These are phyloP conservation scores for Ptychadena robeensis DNA, from an alignment of 2,797 vertebrate genomes.

Conservation along the genomic window DNA sequence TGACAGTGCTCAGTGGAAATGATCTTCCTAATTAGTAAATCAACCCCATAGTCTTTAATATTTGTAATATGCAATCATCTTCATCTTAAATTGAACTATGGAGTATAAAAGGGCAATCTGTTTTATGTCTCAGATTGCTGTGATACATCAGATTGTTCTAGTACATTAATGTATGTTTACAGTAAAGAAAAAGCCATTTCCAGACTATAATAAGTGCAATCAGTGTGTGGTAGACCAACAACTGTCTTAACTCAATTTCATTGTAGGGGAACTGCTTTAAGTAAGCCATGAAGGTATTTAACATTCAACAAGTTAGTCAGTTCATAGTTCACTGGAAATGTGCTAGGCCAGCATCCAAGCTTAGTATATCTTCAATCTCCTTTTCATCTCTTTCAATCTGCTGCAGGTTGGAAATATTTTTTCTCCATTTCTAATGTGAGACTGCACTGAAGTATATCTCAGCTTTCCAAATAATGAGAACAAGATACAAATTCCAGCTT, in stretches of 20 bases:
- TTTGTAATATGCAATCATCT: not conserved
- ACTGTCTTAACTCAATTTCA: not conserved
- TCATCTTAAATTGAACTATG: no score
- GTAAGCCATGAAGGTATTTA: conserved; percentile 32
- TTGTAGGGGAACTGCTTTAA: not conserved
- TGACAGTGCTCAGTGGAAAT: no score
- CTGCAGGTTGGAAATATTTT: conserved; percentile 25
- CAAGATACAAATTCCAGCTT: not conserved
- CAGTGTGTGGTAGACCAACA: not conserved
- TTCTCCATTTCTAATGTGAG: not conserved
- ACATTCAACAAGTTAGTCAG: not conserved
- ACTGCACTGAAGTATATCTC: conserved; percentile 5
- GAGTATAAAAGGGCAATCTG: not conserved
- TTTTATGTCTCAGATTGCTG: not conserved
- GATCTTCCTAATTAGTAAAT: no score
- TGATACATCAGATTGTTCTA: not conserved
- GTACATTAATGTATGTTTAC: not conserved
- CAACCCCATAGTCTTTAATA: not conserved
- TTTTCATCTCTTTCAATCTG: conserved; percentile 27
- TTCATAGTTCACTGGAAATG: conserved; percentile 21
- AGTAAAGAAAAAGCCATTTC: not conserved
- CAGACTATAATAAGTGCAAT: not conserved
- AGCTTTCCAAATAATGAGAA: conserved; percentile 22
- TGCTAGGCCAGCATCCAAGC: conserved; percentile 24
- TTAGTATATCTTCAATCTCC: conserved; percentile 20